These are phyloP conservation scores for Himalopsyche tibetana DNA, from an alignment of 2,888 invertebrate genomes.

Conservation along the genomic window DNA sequence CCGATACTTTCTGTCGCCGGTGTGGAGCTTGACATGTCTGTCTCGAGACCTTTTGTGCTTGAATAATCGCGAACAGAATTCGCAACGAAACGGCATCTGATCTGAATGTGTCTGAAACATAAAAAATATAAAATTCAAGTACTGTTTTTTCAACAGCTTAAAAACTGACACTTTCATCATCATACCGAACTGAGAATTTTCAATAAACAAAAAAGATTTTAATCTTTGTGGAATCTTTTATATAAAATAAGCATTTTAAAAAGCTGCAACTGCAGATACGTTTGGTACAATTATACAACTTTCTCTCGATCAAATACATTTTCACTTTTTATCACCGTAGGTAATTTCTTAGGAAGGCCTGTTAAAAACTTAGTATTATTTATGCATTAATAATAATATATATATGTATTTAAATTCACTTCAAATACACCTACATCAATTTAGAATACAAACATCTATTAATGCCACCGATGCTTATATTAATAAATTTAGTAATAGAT, in stretches of 20 bases:
- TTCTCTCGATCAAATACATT: no score
- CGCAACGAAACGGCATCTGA: constrained; percentile 94
- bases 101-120: constrained; percentile 89
- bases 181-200: not conserved
- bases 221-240: no score
- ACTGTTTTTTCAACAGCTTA: not conserved
- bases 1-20: constrained; percentile 92
- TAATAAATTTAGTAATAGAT: no score
- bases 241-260: not conserved
- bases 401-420: no score
- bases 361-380: no score
- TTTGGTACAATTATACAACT: no score
- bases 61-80: constrained; percentile 93
- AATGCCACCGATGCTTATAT: no score
- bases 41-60: constrained; percentile 96
- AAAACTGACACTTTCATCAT: not conserved
- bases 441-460: no score
- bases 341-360: no score
- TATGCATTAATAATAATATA: no score
- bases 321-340: no score
- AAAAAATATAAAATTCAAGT: not conserved
- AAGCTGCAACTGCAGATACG: no score
- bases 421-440: not conserved
- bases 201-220: not conserved
- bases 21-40: constrained; percentile 95